A percentile compares a stretch with the other conserved stretches of the same genome.
Conservation (phyloP, 2,797 vertebrate species). For the Helarctos malayanus region DNA sequence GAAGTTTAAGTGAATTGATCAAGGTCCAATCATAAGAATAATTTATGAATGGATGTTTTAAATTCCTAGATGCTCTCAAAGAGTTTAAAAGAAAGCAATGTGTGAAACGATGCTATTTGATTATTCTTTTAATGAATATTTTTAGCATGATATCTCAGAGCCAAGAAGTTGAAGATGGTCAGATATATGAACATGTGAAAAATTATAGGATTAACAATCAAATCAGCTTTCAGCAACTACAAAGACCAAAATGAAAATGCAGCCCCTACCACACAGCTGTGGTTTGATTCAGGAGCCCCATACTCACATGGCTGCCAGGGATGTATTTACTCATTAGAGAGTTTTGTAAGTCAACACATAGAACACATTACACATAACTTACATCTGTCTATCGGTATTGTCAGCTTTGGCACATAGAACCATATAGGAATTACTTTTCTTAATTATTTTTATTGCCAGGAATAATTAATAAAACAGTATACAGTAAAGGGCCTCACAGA, state of each 20-base stretch:
- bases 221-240: not conserved
- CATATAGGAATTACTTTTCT: not conserved
- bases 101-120: not conserved
- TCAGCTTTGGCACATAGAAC: not conserved
- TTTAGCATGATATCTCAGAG: not conserved
- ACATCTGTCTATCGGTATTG: not conserved
- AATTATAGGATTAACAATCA: slow-evolving; percentile 11
- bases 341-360: not conserved
- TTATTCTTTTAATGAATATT: not conserved
- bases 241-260: not conserved
- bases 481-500: not conserved
- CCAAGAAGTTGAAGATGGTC: not conserved
- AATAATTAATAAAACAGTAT: not conserved
- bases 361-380: not conserved
- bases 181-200: not conserved
- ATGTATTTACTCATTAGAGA: not conserved
- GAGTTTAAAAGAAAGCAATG: not conserved
- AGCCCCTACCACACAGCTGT: not conserved
- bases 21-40: slow-evolving; percentile 53
- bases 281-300: not conserved
- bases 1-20: slow-evolving; percentile 62
- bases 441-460: not conserved
- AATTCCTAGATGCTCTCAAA: slow-evolving; percentile 37
- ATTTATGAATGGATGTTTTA: slow-evolving; percentile 34
- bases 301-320: not conserved